phyloP scores from a whole-genome alignment of 2,888 invertebrate species.

The Cantharis rustica region DNA sequence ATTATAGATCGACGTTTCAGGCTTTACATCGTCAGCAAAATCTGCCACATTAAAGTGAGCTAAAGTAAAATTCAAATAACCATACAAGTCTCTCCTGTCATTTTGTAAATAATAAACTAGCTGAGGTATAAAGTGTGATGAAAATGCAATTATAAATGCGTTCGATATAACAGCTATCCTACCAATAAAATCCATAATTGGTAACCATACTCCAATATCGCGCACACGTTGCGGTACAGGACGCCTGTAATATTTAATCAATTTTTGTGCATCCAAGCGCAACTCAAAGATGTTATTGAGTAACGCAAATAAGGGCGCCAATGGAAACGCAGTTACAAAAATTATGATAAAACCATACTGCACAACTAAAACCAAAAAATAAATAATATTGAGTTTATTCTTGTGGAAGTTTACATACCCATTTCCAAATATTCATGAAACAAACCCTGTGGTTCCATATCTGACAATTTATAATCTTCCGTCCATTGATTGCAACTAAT shows the following conservation, averaged over 20 bases:
- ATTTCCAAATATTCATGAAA: slow-evolving; percentile 87
- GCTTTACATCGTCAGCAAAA: slow-evolving; percentile 57
- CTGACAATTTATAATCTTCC: slow-evolving; percentile 71
- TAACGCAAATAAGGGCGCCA: slow-evolving; percentile 82
- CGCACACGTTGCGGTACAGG: slow-evolving; percentile 75
- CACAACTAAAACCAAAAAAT: slow-evolving; percentile 62
- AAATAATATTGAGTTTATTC: neutral
- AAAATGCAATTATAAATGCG: slow-evolving; percentile 79
- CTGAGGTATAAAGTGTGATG: slow-evolving; percentile 81
- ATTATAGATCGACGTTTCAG: slow-evolving; percentile 42
- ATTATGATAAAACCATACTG: slow-evolving; percentile 87
- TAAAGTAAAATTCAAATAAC: slow-evolving; percentile 72
- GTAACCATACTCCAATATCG: slow-evolving; percentile 81
- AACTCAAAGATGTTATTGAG: slow-evolving; percentile 84
- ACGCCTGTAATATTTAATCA: slow-evolving; percentile 72
- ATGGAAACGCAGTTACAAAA: slow-evolving; percentile 84
- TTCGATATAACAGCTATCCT: slow-evolving; percentile 78
- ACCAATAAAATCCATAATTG: slow-evolving; percentile 74
- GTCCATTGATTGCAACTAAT: slow-evolving; percentile 72
- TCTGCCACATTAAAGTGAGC: slow-evolving; percentile 69
- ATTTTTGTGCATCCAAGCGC: slow-evolving; percentile 81
- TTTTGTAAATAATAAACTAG: slow-evolving; percentile 68
- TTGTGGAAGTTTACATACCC: slow-evolving; percentile 60
- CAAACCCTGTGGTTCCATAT: slow-evolving; percentile 68
- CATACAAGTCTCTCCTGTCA: slow-evolving; percentile 55